phyloP scores from a whole-genome alignment of 2,888 invertebrate genomes.

The Sipunculus nudus region DNA sequence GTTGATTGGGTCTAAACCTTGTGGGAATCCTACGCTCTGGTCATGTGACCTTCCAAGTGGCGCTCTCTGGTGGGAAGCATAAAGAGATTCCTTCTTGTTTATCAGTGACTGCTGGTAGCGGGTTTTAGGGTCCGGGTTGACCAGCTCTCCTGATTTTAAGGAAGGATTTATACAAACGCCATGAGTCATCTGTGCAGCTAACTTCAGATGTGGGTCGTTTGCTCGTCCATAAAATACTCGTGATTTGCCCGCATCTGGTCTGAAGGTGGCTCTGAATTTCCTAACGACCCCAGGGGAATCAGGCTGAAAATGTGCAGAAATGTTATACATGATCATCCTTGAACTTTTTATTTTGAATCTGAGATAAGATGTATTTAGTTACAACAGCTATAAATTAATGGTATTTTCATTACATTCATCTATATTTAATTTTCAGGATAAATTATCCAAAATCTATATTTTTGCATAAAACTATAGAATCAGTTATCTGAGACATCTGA shows the following conservation, averaged over 20 bases:
- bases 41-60: conserved; percentile 61
- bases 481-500: too few species aligned
- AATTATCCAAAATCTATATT: too few species aligned
- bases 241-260: conserved; percentile 60
- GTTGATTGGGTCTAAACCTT: conserved; percentile 44
- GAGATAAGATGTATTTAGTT: too few species aligned
- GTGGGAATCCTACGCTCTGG: conserved; percentile 51
- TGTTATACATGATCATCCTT: neutral
- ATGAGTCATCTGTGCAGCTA: conserved; percentile 63
- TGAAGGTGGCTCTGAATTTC: conserved; percentile 56
- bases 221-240: conserved; percentile 63
- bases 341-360: neutral
- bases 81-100: conserved; percentile 55
- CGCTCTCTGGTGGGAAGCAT: conserved; percentile 51
- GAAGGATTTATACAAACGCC: conserved; percentile 56
- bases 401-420: too few species aligned
- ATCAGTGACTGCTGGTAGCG: conserved; percentile 53
- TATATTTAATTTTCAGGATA: too few species aligned
- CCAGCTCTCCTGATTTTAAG: conserved; percentile 51
- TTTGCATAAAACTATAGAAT: too few species aligned
- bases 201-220: conserved; percentile 58
- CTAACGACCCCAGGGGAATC: conserved; percentile 57
- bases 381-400: too few species aligned
- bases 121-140: conserved; percentile 59
- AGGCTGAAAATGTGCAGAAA: conserved; percentile 45